Percentiles rank a stretch among this genome's conserved stretches.
Conservation (phyloP, 2,113 vertebrate species). For the Hippolais icterina region DNA sequence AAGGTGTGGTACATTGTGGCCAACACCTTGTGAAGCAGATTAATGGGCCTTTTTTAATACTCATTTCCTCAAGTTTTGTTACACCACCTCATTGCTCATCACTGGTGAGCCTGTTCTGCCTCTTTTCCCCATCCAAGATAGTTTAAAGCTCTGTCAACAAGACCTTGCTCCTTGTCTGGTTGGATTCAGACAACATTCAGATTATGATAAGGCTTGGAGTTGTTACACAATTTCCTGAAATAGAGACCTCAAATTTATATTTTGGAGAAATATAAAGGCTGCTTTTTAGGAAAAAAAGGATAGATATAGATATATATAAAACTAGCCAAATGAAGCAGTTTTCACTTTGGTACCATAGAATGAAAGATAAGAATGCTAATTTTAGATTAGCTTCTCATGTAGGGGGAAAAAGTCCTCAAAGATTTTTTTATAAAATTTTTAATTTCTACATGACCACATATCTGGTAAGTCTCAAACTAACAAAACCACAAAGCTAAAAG, state of each 20-base stretch:
- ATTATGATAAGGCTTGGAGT: background rate
- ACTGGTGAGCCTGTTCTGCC: background rate
- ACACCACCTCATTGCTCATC: too few species aligned
- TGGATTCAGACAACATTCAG: background rate
- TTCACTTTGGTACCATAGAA: background rate
- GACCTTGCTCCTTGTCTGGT: too few species aligned
- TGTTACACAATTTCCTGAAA: background rate
- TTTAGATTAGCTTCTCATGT: background rate
- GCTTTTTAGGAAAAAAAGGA: background rate
- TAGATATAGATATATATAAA: background rate
- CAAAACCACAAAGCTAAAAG: background rate
- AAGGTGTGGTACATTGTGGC: background rate
- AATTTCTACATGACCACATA: accelerated
- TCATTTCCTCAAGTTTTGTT: background rate
- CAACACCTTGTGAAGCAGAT: background rate
- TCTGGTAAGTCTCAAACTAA: background rate
- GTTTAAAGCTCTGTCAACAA: background rate
- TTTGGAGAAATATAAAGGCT: background rate
- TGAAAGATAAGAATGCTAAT: background rate
- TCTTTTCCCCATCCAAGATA: background rate
- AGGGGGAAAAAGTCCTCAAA: background rate
- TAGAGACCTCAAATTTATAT: background rate
- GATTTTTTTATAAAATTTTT: background rate
- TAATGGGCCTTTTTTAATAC: background rate
- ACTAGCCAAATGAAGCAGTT: background rate